Percentiles rank a stretch among this genome's conserved stretches.
phyloP scores from a whole-genome alignment of 2,888 invertebrate genomes.

The Clivina fossor region DNA sequence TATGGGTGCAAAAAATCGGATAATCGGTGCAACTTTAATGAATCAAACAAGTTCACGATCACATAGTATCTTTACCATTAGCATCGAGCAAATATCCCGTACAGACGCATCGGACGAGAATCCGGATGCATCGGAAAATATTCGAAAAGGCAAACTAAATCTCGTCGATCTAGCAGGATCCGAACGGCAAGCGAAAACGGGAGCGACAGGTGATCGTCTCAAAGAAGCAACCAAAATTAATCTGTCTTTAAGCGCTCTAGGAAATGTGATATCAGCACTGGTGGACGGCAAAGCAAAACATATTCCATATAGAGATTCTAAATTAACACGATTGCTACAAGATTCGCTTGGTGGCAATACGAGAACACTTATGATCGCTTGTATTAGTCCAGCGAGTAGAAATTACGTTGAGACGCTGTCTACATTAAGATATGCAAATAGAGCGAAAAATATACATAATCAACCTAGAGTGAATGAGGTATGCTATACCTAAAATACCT shows the following conservation, averaged over 20 bases:
- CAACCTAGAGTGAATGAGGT: conserved; percentile 79
- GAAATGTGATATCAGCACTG: conserved; percentile 86
- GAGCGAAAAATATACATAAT: conserved; percentile 86
- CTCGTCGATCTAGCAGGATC: conserved; percentile 88
- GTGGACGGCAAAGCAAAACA: conserved; percentile 81
- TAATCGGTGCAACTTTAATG: conserved; percentile 85
- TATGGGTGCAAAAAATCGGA: conserved; percentile 76
- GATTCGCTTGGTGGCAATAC: conserved; percentile 87
- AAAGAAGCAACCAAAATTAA: conserved; percentile 91
- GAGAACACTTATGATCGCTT: conserved; percentile 85
- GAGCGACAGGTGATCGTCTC: conserved; percentile 81
- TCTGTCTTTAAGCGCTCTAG: conserved; percentile 81
- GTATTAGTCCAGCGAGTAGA: conserved; percentile 78
- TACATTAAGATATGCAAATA: conserved; percentile 79
- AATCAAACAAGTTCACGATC: conserved; percentile 84
- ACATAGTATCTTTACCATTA: conserved; percentile 85
- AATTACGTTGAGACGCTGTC: conserved; percentile 84
- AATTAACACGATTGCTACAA: conserved; percentile 70
- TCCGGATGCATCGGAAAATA: conserved; percentile 48
- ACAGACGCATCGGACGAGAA: conserved; percentile 43
- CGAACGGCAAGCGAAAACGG: conserved; percentile 80
- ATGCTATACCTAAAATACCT: too few species aligned
- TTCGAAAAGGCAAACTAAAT: conserved; percentile 67
- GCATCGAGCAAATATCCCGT: conserved; percentile 73
- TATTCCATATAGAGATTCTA: conserved; percentile 82